A percentile compares a stretch with the other conserved stretches of the same genome.
Conservation (phyloP, 2,888 invertebrate species). For the Acheta domesticus region DNA sequence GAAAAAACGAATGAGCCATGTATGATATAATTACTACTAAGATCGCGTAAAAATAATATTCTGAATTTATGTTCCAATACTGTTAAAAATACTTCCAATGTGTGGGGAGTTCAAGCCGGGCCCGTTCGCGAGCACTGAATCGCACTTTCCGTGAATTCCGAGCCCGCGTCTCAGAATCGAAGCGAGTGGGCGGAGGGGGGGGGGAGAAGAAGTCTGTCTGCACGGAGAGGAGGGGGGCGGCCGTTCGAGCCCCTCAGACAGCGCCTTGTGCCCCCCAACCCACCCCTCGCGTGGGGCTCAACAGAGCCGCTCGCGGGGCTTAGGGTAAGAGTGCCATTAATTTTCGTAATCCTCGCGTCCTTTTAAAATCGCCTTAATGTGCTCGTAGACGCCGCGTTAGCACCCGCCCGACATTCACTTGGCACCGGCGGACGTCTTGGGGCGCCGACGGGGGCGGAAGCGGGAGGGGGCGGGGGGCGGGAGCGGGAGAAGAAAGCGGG, state of each 20-base stretch:
- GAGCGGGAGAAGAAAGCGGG: background rate
- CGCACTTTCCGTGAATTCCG: no score
- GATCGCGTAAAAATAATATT: no score
- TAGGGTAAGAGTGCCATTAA: conserved; percentile 9
- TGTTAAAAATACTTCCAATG: no score
- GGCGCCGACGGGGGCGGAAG: background rate
- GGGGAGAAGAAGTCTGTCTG: no score
- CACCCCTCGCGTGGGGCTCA: background rate
- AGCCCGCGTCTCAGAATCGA: no score
- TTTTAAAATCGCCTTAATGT: conserved; percentile 18
- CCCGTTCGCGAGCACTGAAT: no score
- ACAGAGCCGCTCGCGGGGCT: background rate
- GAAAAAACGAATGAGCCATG: no score
- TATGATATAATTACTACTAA: no score
- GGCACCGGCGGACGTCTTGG: background rate
- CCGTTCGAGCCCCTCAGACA: background rate
- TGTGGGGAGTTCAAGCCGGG: no score
- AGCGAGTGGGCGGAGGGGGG: no score
- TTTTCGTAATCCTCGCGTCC: conserved; percentile 7
- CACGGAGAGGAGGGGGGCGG: no score
- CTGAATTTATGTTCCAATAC: no score
- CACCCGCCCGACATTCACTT: conserved; percentile 1
- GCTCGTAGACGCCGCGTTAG: conserved; percentile 12
- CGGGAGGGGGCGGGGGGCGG: background rate
- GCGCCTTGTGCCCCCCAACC: background rate